Evolutionary conservation across 2,113 vertebrate genomes (phyloP).

Genomic region (Scophthalmus maximus): DNA sequence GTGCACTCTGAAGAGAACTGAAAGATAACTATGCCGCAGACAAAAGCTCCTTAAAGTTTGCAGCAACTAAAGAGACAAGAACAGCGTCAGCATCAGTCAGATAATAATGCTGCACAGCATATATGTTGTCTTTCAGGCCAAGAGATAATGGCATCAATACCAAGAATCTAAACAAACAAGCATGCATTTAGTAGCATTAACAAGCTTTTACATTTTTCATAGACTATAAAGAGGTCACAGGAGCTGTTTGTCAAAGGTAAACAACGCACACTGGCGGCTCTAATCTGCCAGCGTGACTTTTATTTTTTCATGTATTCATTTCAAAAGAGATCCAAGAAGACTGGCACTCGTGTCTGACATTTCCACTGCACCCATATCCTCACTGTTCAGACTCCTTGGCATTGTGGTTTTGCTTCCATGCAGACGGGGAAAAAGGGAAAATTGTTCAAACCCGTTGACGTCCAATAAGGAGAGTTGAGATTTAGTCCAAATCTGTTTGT

Average conservation of each 20-base stretch:
- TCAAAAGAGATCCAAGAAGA: constrained; percentile 33
- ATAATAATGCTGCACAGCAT: constrained; percentile 4
- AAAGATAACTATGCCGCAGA: background rate
- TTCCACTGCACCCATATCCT: constrained; percentile 4
- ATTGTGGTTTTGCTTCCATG: constrained; percentile 20
- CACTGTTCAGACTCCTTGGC: background rate
- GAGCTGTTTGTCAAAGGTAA: constrained; percentile 56
- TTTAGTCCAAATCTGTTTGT: constrained; percentile 45
- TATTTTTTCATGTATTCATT: constrained; percentile 44
- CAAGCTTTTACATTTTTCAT: constrained; percentile 61
- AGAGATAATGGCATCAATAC: constrained; percentile 23
- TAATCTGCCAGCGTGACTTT: constrained; percentile 46
- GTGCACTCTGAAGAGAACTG: background rate
- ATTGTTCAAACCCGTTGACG: constrained; percentile 37
- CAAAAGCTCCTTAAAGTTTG: background rate
- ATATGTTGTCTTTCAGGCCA: constrained; percentile 28
- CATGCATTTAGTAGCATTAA: constrained; percentile 46
- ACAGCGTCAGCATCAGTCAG: background rate
- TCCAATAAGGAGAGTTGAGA: constrained; percentile 33
- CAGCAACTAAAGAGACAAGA: background rate
- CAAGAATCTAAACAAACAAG: constrained; percentile 31
- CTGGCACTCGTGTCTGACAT: constrained; percentile 37
- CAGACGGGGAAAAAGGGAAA: constrained; percentile 23
- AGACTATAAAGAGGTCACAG: constrained; percentile 47
- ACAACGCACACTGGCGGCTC: constrained; percentile 35